Evolutionary conservation across 64 coral and sea anemone species (phyloP).

Genomic region (Pocillopora verrucosa): DNA sequence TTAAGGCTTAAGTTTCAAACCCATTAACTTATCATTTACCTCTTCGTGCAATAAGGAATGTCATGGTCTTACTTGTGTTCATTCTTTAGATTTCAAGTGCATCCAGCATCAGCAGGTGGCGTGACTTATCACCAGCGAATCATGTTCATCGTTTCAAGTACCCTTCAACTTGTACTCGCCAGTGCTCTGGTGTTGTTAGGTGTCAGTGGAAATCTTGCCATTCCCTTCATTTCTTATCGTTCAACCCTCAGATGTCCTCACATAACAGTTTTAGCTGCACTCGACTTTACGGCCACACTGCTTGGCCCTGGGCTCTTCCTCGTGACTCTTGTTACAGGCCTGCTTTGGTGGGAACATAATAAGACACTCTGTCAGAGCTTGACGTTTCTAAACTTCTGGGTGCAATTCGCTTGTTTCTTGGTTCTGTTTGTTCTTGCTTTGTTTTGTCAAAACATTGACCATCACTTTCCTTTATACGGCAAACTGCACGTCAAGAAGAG

Average conservation of each 20-base stretch:
- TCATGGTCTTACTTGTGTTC: not conserved
- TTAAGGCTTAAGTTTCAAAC: too few relatives aligned
- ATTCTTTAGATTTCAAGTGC: not conserved
- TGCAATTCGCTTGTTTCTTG: not conserved
- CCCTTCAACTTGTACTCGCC: not conserved
- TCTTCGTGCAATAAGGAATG: too few relatives aligned
- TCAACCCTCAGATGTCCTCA: slow-evolving; percentile 7
- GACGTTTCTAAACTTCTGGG: not conserved
- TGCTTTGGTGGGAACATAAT: not conserved
- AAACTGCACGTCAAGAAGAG: not conserved
- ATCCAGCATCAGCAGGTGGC: not conserved
- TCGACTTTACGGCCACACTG: slow-evolving; percentile 19
- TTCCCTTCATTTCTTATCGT: slow-evolving; percentile 11
- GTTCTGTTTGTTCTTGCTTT: slow-evolving; percentile 9
- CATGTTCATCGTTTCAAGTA: not conserved
- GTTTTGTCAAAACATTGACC: slow-evolving; percentile 5
- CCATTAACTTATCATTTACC: too few relatives aligned
- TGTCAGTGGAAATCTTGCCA: not conserved
- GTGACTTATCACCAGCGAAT: not conserved
- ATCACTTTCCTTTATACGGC: not conserved
- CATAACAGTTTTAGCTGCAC: not conserved
- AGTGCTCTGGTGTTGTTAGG: not conserved
- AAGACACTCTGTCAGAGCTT: slow-evolving; percentile 13
- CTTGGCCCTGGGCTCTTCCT: slow-evolving; percentile 3
- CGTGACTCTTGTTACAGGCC: not conserved